Evolutionary conservation across 2,888 invertebrate genomes (phyloP), one percentile per base, ranked within the genome.

Genomic region (Drosophila maculinotata): DNA sequence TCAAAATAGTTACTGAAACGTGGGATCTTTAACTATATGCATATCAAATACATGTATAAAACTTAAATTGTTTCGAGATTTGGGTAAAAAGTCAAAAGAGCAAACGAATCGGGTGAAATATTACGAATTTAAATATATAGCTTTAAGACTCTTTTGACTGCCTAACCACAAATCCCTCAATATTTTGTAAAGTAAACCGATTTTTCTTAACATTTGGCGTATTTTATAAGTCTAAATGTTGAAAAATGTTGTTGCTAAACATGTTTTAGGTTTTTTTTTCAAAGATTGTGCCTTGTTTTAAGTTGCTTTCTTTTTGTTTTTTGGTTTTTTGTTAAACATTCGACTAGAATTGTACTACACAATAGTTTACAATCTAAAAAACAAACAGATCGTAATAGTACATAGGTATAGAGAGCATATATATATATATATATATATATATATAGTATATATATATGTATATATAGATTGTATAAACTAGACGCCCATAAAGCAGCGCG

Each of bases 301-400:
- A 54, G 42, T 59, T 82, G 53, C 36, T 54, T 57, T 66, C 30
- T 30, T 17, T 30, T 30, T 17, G 10, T 36, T 38, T 10, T 17
- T 44, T 39, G 38, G 47, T 54, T 69, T 59, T 53, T 75, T 86
- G 81, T 84, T 78, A 69, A 84, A 87, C 87, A 65, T 86, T 78
- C 52, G 85, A 81, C 87, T 81, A 87, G 69, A 76, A 70, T 83
- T 77, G 74, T 71, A 83, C 84, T 86, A 86, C 67, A 74, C 62
- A 73, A 77, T 80, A 73, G 47, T 73, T 76, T 72, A 82, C 45
- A 69, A 62, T 82, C 79, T 82, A 72, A 59, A n/a, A 71, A 66
- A 69, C 60, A 74, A 77, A 72, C 38, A 56, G 58, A 69, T 70
- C 81, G 60, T 49, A 73, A 60, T 85, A 63, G 68, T 70, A 69